Conservation (phyloP, 35 echinoderm and acorn worm species). For the Diadema setosum region DNA sequence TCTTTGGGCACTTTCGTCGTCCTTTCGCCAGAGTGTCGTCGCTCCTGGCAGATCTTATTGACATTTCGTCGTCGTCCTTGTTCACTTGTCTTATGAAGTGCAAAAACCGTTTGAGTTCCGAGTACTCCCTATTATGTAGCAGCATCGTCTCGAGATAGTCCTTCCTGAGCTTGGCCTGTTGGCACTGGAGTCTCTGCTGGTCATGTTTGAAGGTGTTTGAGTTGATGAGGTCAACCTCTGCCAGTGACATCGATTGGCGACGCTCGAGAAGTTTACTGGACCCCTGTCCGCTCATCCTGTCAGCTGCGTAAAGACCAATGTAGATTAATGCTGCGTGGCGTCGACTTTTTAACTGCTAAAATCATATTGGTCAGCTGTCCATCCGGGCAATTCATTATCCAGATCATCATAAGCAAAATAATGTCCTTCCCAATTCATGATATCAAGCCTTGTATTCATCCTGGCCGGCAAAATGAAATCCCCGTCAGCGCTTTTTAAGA, state of each 20-base stretch:
- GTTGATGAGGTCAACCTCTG: slow-evolving; percentile 57
- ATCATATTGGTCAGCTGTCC: too few relatives aligned
- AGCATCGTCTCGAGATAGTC: slow-evolving; percentile 27
- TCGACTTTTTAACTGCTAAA: too few relatives aligned
- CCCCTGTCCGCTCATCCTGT: neutral
- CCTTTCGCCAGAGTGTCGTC: too few relatives aligned
- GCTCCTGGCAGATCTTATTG: neutral
- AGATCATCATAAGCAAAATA: too few relatives aligned
- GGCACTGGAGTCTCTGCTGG: slow-evolving; percentile 31
- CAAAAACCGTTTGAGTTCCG: slow-evolving; percentile 32
- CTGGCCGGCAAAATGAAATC: too few relatives aligned
- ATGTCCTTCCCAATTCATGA: too few relatives aligned
- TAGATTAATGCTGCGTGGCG: too few relatives aligned
- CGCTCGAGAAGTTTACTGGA: neutral
- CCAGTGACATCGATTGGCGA: slow-evolving; percentile 5
- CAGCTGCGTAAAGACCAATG: too few relatives aligned
- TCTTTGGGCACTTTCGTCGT: neutral
- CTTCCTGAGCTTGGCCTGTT: slow-evolving; percentile 20
- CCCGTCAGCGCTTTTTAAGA: too few relatives aligned
- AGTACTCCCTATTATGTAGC: slow-evolving; percentile 49
- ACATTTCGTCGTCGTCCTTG: neutral
- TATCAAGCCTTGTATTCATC: too few relatives aligned
- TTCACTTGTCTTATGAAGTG: slow-evolving; percentile 13
- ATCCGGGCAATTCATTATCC: too few relatives aligned
- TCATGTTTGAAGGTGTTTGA: slow-evolving; percentile 49